These are phyloP conservation scores for Pteropus rufus DNA, from an alignment of 2,797 vertebrate genomes.

Conservation along the genomic window DNA sequence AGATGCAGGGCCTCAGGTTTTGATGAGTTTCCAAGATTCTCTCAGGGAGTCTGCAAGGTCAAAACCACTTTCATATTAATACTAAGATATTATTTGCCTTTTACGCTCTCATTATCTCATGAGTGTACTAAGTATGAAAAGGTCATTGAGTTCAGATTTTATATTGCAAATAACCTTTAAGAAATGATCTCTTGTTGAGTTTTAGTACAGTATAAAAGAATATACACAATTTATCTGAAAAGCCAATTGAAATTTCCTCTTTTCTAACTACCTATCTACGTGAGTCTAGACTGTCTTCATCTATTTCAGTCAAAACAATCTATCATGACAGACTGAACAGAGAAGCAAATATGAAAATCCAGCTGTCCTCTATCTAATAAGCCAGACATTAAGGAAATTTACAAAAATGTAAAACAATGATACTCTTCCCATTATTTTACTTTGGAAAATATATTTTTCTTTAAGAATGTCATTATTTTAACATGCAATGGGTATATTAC, in stretches of 20 bases:
- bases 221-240: not conserved
- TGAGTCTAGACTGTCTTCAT: not conserved
- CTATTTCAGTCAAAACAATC: not conserved
- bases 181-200: not conserved
- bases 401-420: not conserved
- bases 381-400: conserved; percentile 1
- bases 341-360: not conserved
- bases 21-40: not conserved
- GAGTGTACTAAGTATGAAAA: not conserved
- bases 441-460: not conserved
- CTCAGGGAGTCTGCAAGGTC: not conserved
- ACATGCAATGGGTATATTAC: not conserved
- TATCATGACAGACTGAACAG: not conserved
- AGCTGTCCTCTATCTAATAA: not conserved
- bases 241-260: not conserved
- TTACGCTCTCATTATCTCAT: not conserved
- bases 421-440: not conserved
- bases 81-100: not conserved
- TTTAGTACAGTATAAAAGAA: not conserved
- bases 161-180: not conserved
- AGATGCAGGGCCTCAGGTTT: not conserved
- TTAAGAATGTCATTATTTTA: not conserved
- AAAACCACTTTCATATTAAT: conserved; percentile 3
- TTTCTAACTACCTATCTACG: not conserved
- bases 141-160: not conserved